Evolutionary conservation across 2,797 vertebrate species (phyloP), one percentile per base, ranked within the genome.

Genomic region (Bradypodion pumilum): DNA sequence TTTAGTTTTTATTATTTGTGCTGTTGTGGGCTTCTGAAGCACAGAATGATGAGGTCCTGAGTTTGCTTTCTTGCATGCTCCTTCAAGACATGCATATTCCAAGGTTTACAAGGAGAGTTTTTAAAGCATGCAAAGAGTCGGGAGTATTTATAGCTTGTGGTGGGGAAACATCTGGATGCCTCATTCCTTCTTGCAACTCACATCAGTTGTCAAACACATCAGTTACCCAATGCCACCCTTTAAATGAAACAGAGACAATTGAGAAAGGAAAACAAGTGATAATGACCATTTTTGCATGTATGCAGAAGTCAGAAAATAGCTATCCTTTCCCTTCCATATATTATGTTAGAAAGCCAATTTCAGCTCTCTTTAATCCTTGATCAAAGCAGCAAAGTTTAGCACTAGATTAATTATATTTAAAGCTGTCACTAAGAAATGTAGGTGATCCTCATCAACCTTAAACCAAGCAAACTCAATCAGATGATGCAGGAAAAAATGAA

Each of bases 341-440:
- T 69, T 42, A 92, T 42, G 42, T 88, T 88, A 83, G 86, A 88
- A 87, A 90, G 74, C 73, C 78, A 91, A 7, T 86, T 91, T 72
- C 81, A 89, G 86, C 74, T 91, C 86, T 81, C 68, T 82, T 90
- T 91, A 94, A 94, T 94, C 91, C 93, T 88, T 90, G 92, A 94
- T 94, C 93, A 94, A 94, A 94, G 93, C 77, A 84, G 86, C 78
- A 85, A 6, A 88, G 78, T 86, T 92, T 88, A 90, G 84, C 83
- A 86, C 1, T 84, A 78, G 89, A 94, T 94, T 94, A 93, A 87
- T 1, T 35, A 85, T 78, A 88, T 89, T 92, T 93, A 90, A 92
- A 88, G 85, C 60, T 85, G 78, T 83, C 86, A 78, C 81, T 88
- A 81, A 88, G 82, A 91, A 90, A 92, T 46, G 40, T 52, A 89